Evolutionary conservation across 2,888 invertebrate species (phyloP), one percentile per base, ranked within the genome.

Genomic region (Apamea monoglypha): DNA sequence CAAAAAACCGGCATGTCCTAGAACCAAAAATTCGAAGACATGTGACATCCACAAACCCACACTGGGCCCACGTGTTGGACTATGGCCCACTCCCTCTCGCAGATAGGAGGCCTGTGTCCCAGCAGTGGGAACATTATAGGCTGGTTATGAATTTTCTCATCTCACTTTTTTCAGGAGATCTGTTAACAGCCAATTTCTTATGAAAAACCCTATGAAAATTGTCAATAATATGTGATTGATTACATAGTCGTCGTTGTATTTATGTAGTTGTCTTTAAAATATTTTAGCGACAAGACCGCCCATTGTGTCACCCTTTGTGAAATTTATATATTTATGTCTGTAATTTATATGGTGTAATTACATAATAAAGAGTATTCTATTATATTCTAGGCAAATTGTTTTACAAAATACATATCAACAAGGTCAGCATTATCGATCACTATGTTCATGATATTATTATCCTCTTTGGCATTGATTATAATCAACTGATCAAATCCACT

Each of bases 401-500:
- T 47, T 29, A 47, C 18, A 70, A 32, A 53, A 40, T 29, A 29
- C 25, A n/a, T 47, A 47, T 44, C 12, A 32, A 53, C 2, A 29
- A 53, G 2, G 6, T 8, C 18, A 53, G 0, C 7, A 21, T 64
- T 44, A 80, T 29, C 21, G 5, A 83, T 53, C 61, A 44, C 32
- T 2, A 10, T 10, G 18, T 29, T 32, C 6, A 50, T 7, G 21
- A 69, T 29, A 70, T 47, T 47, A 47, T 47, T 47, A 47, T n/a
- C 36, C n/a, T 40, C 16, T 21, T 10, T 36, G 29, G 50, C 59
- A 67, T 71, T 67, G 66, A 82, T 81, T 81, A 44, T 53, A 85
- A 82, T 82, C 64, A 85, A 47, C 53, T 21, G 53, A 85, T 74
- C 44, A n/a, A 40, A 76, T 72, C 68, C 61, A 73, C 53, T 66